A percentile compares a stretch with the other conserved stretches of the same genome.
Conservation (phyloP, 2,888 invertebrate genomes). For the Trichacis sp. region DNA sequence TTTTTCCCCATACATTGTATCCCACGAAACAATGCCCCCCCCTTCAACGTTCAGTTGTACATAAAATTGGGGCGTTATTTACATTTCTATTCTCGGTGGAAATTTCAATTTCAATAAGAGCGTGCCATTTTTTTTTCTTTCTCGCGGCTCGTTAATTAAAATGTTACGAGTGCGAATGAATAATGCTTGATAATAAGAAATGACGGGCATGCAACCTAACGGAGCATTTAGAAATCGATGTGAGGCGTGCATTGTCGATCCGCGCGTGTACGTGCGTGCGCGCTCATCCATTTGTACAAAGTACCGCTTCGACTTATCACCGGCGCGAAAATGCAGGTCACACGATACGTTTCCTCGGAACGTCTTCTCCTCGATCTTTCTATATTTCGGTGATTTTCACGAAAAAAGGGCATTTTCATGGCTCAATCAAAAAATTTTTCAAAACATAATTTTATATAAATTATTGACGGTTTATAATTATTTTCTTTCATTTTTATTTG, state of each 20-base stretch:
- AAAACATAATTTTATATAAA: no score
- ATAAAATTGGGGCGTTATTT: no score
- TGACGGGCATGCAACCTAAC: constrained; percentile 11
- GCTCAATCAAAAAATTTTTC: no score
- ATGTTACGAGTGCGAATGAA: constrained; percentile 8
- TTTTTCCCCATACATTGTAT: no score
- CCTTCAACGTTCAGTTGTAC: no score
- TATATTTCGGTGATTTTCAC: no score
- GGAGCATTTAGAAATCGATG: constrained; percentile 20
- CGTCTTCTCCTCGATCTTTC: no score
- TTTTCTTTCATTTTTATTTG: no score
- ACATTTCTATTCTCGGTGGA: neutral
- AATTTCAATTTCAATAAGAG: constrained; percentile 1
- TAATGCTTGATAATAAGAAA: constrained; percentile 14
- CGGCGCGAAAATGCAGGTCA: constrained; percentile 17
- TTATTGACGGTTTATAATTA: no score
- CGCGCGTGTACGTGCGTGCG: constrained; percentile 12
- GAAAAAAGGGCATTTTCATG: no score
- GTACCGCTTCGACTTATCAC: constrained; percentile 17
- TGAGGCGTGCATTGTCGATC: constrained; percentile 9
- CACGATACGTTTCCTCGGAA: no score
- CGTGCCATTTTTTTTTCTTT: constrained; percentile 10
- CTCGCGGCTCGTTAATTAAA: constrained; percentile 20
- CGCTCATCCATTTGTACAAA: constrained; percentile 14
- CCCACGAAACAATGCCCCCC: no score